phyloP scores from a whole-genome alignment of 2,113 vertebrate species.

The Pagrus major region DNA sequence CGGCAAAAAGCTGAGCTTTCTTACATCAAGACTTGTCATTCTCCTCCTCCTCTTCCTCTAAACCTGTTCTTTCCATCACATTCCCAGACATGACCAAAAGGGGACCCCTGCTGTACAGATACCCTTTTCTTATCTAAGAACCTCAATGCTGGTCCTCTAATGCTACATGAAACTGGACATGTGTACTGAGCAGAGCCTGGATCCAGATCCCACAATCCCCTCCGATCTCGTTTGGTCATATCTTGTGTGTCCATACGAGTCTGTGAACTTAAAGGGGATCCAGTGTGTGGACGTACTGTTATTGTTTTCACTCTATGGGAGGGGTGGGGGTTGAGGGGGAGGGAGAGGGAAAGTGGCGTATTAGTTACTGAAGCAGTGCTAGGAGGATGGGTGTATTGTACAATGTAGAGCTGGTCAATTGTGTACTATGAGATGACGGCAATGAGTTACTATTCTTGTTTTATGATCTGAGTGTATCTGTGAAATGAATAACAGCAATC shows the following conservation, averaged over 20 bases:
- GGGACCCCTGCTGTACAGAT: slow-evolving; percentile 78
- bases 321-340: slow-evolving; percentile 49
- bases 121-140: slow-evolving; percentile 76
- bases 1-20: slow-evolving; percentile 67
- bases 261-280: slow-evolving; percentile 74
- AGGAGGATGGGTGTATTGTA: slow-evolving; percentile 84
- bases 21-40: slow-evolving; percentile 34
- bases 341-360: slow-evolving; percentile 54
- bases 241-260: slow-evolving; percentile 49
- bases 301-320: slow-evolving; percentile 73
- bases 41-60: slow-evolving; percentile 44
- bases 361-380: slow-evolving; percentile 83
- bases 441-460: slow-evolving; percentile 85
- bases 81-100: slow-evolving; percentile 80
- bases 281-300: slow-evolving; percentile 78
- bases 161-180: slow-evolving; percentile 73
- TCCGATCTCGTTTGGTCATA: slow-evolving; percentile 41
- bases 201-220: slow-evolving; percentile 59
- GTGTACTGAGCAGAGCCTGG: slow-evolving; percentile 74
- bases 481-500: slow-evolving; percentile 87
- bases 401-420: slow-evolving; percentile 85
- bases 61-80: slow-evolving; percentile 67
- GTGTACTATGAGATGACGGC: slow-evolving; percentile 80
- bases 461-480: slow-evolving; percentile 87
- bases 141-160: slow-evolving; percentile 73